Evolutionary conservation across 2,113 vertebrate genomes (phyloP), one percentile per base, ranked within the genome.

Genomic region (Lucifuga dentata): DNA sequence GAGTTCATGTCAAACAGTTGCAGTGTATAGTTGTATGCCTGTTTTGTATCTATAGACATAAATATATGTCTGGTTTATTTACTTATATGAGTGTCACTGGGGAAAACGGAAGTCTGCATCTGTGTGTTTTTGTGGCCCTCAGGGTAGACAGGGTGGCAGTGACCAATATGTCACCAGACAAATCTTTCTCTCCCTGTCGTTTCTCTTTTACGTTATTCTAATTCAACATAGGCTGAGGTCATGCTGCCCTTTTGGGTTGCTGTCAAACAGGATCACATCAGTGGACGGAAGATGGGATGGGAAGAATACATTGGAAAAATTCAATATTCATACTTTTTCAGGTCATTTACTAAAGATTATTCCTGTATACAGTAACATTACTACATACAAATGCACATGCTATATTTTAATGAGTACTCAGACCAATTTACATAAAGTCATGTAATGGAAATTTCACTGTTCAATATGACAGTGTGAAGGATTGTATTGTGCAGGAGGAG

Each of bases 201-300:
- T 66, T 57, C 48, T 21, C 24, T 50, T 77, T 36, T 17, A 41
- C 5, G 2, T 52, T 2, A 32, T n/a, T 55, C 16, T 60, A 50
- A 83, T 77, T 26, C 8, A 39, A 82, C 8, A 29, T 39, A 62
- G 38, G 29, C 24, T 71, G 73, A 73, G 63, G 0, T 7, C 48
- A 20, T 55, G 36, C 49, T 78, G 48, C 39, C 33, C 55, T 62
- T 83, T 68, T 75, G 45, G 16, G 60, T 62, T 38, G 24, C 32
- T 78, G 64, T 66, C 75, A 55, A 62, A 59, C 6, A 0, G 9
- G 0, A 62, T 75, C 56, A 52, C 24, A 70, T 69, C 20, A 56
- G 36, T 36, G 20, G 10, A 11, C 3, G 35, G 33, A 10, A 36
- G 35, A 29, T n/a, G n/a, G n/a, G n/a, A n/a, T n/a, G n/a, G 17